These are phyloP conservation scores for Gymnarchus niloticus DNA, from an alignment of 2,113 vertebrate genomes.

Conservation along the genomic window DNA sequence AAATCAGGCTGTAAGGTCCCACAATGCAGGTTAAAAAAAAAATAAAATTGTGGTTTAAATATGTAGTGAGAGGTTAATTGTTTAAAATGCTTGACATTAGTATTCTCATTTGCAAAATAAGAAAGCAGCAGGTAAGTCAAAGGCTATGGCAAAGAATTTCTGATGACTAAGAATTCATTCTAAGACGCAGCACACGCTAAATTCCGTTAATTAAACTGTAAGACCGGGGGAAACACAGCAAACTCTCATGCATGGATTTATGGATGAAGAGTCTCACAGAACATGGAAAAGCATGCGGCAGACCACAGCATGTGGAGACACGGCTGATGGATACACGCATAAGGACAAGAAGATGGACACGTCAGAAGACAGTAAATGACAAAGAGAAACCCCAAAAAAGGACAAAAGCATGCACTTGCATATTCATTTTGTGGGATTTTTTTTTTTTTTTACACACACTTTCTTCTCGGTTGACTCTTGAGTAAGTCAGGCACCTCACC, in stretches of 20 bases:
- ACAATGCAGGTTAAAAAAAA: conserved; percentile 16
- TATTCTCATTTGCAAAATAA: conserved; percentile 33
- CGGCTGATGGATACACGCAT: not conserved
- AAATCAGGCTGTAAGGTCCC: not conserved
- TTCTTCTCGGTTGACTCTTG: not conserved
- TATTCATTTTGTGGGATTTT: not conserved
- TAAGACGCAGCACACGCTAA: not conserved
- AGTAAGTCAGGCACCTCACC: not conserved
- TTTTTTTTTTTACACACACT: not conserved
- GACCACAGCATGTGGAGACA: conserved; percentile 19
- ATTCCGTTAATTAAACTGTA: not conserved
- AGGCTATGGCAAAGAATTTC: conserved; percentile 47
- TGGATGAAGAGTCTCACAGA: not conserved
- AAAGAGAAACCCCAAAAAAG: conserved; percentile 47
- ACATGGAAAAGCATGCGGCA: conserved; percentile 1
- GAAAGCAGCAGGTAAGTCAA: conserved; percentile 58
- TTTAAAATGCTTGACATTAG: conserved; percentile 16
- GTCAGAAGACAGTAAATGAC: conserved; percentile 38
- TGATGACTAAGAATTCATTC: conserved; percentile 14
- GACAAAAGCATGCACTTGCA: conserved; percentile 46
- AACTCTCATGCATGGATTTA: conserved; percentile 12
- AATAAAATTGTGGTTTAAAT: not conserved
- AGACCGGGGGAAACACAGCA: not conserved
- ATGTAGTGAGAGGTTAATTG: conserved; percentile 19
- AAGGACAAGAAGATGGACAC: not conserved